Conservation (phyloP, 2,888 invertebrate species). For the Drosophila vallismaia region DNA sequence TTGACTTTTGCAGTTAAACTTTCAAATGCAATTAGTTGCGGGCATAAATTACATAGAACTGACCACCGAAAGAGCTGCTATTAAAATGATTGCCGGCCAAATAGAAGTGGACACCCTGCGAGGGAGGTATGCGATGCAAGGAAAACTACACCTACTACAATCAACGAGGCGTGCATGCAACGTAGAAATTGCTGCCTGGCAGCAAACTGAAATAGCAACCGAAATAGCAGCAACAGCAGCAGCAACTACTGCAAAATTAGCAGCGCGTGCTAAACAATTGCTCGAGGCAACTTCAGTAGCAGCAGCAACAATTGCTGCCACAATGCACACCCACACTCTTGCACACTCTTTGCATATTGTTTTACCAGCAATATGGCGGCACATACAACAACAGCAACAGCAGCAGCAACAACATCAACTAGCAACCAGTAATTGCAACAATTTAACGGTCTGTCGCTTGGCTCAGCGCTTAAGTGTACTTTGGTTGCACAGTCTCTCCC, state of each 20-base stretch:
- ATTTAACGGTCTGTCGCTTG: constrained; percentile 83
- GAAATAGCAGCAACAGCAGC: constrained; percentile 18
- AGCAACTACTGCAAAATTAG: constrained; percentile 66
- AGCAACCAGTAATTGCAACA: constrained; percentile 81
- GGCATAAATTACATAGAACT: constrained; percentile 72
- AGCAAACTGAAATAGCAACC: constrained; percentile 54
- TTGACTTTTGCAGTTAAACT: constrained; percentile 79
- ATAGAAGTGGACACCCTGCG: constrained; percentile 31
- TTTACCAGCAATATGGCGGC: constrained; percentile 76
- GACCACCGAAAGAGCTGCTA: constrained; percentile 68
- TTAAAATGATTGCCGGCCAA: constrained; percentile 69
- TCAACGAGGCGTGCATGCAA: constrained; percentile 81
- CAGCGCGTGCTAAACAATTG: constrained; percentile 80
- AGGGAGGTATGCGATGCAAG: constrained; percentile 13
- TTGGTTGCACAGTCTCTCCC: constrained; percentile 49
- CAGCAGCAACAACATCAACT: constrained; percentile 33
- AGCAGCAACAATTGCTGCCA: constrained; percentile 26
- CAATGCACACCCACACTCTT: constrained; percentile 54
- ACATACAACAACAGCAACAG: constrained; percentile 35
- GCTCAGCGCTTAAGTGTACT: constrained; percentile 81
- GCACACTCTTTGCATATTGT: constrained; percentile 65
- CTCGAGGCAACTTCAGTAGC: constrained; percentile 47
- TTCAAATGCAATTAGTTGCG: constrained; percentile 74
- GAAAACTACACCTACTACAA: constrained; percentile 68
- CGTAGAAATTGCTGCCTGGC: constrained; percentile 76